Evolutionary conservation across 2,113 vertebrate species (phyloP).

Genomic region (Castor canadensis): DNA sequence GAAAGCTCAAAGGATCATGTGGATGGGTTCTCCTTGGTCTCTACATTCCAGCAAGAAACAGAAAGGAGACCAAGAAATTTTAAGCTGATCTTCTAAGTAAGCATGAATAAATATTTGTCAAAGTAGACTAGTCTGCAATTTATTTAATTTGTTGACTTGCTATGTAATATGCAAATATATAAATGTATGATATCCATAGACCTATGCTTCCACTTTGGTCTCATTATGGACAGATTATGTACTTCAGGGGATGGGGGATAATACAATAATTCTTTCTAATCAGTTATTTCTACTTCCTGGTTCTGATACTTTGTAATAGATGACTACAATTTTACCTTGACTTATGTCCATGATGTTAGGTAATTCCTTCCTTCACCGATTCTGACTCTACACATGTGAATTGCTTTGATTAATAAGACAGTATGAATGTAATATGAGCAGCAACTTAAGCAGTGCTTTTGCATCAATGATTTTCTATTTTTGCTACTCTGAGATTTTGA

Average conservation of each 20-base stretch:
- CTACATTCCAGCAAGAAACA: not conserved
- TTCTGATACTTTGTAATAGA: not conserved
- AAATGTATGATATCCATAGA: not conserved
- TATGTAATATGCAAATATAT: not conserved
- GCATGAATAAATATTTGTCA: not conserved
- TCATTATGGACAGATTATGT: not conserved
- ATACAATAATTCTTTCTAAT: not conserved
- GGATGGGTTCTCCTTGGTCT: fast-evolving
- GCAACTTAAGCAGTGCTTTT: not conserved
- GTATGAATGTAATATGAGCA: not conserved
- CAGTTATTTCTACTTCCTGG: no score
- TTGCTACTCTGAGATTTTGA: not conserved
- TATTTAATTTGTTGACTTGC: not conserved
- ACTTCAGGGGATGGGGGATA: not conserved
- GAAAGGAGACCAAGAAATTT: not conserved
- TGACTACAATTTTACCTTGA: not conserved
- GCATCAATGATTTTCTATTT: not conserved
- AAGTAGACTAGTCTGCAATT: not conserved
- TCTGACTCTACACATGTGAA: not conserved
- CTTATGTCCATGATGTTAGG: not conserved
- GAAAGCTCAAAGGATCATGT: not conserved
- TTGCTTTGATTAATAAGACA: not conserved
- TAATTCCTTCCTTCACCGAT: not conserved
- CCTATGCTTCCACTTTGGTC: not conserved
- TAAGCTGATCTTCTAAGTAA: not conserved